Base-by-base conservation (phyloP, 2,888 invertebrate species). In the Ditula angustiorana region DNA sequence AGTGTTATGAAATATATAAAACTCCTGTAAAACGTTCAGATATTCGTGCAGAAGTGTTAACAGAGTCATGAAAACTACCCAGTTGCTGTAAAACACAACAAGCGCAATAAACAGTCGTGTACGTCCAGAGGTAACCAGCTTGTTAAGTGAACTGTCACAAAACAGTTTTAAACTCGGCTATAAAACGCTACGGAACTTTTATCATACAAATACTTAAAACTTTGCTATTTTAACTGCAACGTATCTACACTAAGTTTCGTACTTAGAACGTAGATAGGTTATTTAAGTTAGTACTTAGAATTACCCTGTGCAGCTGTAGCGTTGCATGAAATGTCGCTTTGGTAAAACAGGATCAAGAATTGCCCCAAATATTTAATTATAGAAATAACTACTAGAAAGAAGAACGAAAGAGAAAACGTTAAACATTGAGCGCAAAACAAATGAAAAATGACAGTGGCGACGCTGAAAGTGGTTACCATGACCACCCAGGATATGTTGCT, bases 131-230 rank as follows among this genome's bases (percentile, higher is more conserved):
- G 26, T 28, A 28, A 47, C 37, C 37, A 49, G 33, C 24, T 30
- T 19, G 56, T 50, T 30, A 37, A 50, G 24, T 28, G 16, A 21
- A 24, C 47, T 62, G 37, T 50, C 56, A 62, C 62, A 57, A 46
- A 53, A 49, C 37, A 62, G 61, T 33, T 58, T 46, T 33, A 30
- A 56, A 52, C 50, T 33, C 44, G 19, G 44, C 56, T 33, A 49
- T 62, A 56, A 62, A 62, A 57, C 41, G 30, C 26, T 23, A 33
- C 30, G 37, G 41, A 46, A 55, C 33, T 49, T 56, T 56, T 62
- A 62, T 56, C 61, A n/a, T 60, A 30, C 56, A 56, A 56, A 46
- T 56, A 62, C 47, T 62, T 62, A 62, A 56, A 61, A 62, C 55
- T 62, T 62, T 47, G 46, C 47, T 56, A 19, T 28, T 56, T 58